Conservation (phyloP, 2,888 invertebrate species). For the Rhagium mordax region DNA sequence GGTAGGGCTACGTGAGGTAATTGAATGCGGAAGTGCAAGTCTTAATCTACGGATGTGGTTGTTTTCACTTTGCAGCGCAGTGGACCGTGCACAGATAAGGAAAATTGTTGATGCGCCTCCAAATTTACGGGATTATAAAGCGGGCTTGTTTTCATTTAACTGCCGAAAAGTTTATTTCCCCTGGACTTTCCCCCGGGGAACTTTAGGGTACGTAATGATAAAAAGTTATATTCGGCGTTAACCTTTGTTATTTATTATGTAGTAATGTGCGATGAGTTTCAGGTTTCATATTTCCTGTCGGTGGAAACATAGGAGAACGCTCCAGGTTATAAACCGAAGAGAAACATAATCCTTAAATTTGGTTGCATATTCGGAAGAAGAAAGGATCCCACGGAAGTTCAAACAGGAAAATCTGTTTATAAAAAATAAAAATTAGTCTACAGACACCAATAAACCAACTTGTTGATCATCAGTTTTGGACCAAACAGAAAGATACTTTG, state of each 20-base stretch:
- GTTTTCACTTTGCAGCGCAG: constrained; percentile 59
- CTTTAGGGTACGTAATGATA: constrained; percentile 16
- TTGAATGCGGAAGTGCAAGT: constrained; percentile 55
- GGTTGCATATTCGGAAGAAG: too few relatives aligned
- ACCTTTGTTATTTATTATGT: constrained; percentile 27
- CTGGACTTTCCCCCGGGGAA: constrained; percentile 16
- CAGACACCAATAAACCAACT: too few relatives aligned
- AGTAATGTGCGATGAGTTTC: constrained; percentile 15
- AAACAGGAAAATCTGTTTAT: too few relatives aligned
- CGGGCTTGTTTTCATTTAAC: constrained; percentile 38
- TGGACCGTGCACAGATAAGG: constrained; percentile 59
- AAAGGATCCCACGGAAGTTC: too few relatives aligned
- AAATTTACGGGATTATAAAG: constrained; percentile 40
- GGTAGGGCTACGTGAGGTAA: constrained; percentile 55
- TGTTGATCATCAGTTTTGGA: too few relatives aligned
- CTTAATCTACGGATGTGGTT: constrained; percentile 59
- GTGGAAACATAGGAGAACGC: neutral
- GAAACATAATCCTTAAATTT: neutral
- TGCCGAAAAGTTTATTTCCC: constrained; percentile 30
- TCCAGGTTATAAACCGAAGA: neutral
- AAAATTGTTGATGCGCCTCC: constrained; percentile 32
- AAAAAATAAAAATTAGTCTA: too few relatives aligned
- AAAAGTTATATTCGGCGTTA: constrained; percentile 21
- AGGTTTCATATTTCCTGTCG: constrained; percentile 7
- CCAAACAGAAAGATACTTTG: too few relatives aligned